Base-by-base conservation (phyloP, 1,140 invertebrate species). In the Zaprionus tsacasi region DNA sequence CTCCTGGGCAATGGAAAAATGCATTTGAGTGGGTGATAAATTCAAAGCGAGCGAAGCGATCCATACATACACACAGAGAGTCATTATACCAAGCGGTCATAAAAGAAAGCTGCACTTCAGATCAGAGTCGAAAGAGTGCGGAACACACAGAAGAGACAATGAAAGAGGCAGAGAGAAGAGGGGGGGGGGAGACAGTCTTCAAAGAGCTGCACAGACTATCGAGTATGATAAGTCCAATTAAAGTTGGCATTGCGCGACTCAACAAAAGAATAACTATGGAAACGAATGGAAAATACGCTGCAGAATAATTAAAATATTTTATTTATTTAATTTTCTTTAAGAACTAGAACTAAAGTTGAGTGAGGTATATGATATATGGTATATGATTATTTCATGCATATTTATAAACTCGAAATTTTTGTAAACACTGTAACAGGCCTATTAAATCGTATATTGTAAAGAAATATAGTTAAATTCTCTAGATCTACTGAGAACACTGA, bases 21-120 rank as follows among this genome's bases (percentile, higher is more conserved):
- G 72, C 81, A 79, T 85, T 88, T 88, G 86, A 89, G 85, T 90
- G 85, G 85, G 85, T 89, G 85, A 89, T 89, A 89, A 89, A 89
- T 89, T 90, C 86, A 90, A 86, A 76, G 68, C 66, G 48, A 81
- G 67, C 81, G 82, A 70, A 76, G 73, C 69, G 59, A 48, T 30
- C 21, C 56, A 33, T 40, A 55, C 27, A 61, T 38, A 70, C 27
- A 30, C 50, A 70, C 21, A 21, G 3, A 30, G 64, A 82, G 75
- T 85, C 81, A 85, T 85, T 85, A 85, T 85, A 54, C 66, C 60
- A 79, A 79, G 57, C 66, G 76, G 81, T 67, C 86, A 90, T 89
- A 89, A 90, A 90, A 89, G 86, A 85, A 89, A 89, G 86, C 85
- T 81, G 85, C 69, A 55, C 52, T 55, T 55, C 45, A 50, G 45